phyloP scores from a whole-genome alignment of 2,113 vertebrate genomes.

The Trogon surrucura region DNA sequence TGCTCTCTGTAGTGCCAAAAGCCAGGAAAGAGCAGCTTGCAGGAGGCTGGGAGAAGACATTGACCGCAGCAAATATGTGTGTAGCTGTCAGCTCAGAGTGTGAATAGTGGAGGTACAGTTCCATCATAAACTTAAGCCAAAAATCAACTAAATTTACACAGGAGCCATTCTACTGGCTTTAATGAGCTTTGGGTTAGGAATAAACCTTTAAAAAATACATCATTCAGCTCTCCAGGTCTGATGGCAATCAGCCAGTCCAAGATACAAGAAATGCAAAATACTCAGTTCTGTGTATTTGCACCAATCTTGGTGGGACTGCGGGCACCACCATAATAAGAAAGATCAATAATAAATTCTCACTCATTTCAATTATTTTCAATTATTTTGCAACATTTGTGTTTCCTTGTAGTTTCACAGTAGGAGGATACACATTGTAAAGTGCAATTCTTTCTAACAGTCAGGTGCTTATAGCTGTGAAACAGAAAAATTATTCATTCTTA shows the following conservation, averaged over 20 bases:
- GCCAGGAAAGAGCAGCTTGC: accelerated
- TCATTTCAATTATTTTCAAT: neutral
- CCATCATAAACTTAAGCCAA: neutral
- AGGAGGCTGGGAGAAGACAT: neutral
- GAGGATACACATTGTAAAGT: neutral
- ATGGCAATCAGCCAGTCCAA: neutral
- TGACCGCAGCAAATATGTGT: neutral
- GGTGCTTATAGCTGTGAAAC: neutral
- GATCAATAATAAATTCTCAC: neutral
- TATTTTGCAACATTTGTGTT: neutral
- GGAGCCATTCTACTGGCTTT: neutral
- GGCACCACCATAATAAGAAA: neutral
- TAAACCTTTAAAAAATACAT: neutral
- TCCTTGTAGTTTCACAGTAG: neutral
- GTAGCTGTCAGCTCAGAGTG: neutral
- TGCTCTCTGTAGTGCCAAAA: neutral
- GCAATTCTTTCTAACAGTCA: neutral
- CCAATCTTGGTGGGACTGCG: neutral
- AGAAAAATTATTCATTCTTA: neutral
- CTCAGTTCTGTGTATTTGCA: neutral
- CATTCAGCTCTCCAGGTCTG: neutral
- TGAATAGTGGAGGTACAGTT: neutral
- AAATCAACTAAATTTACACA: neutral
- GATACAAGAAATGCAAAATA: neutral
- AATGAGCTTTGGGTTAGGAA: neutral